Percentiles rank a stretch among this genome's conserved stretches.
These are phyloP conservation scores for Callipepla squamata DNA, from an alignment of 2,113 vertebrate species.

Conservation along the genomic window DNA sequence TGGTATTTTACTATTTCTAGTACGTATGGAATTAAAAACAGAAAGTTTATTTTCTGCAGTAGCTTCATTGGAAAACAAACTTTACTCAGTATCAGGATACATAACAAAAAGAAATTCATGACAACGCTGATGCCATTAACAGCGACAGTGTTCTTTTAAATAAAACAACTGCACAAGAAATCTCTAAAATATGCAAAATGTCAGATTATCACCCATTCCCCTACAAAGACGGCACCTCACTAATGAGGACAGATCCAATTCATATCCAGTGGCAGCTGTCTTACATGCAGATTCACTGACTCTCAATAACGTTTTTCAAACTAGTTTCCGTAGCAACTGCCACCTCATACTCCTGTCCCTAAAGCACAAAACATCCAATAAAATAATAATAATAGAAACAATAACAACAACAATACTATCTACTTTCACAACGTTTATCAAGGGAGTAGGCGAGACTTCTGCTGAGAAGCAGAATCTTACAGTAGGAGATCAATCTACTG, in stretches of 20 bases:
- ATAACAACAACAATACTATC: slow-evolving; percentile 6
- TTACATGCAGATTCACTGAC: slow-evolving; percentile 61
- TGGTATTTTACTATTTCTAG: fast-evolving
- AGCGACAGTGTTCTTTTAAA: background rate
- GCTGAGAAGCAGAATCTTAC: slow-evolving; percentile 24
- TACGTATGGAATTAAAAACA: background rate
- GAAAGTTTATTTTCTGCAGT: background rate
- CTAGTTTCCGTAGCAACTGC: slow-evolving; percentile 75
- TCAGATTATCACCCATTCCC: background rate
- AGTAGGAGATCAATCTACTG: background rate
- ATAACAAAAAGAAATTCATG: background rate
- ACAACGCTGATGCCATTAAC: background rate
- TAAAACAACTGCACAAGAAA: background rate
- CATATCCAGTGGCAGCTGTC: slow-evolving; percentile 65
- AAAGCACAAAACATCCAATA: slow-evolving; percentile 55
- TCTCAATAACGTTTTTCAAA: slow-evolving; percentile 49
- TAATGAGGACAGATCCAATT: slow-evolving; percentile 48
- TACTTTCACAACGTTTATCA: background rate
- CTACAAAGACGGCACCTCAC: background rate
- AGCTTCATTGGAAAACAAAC: background rate
- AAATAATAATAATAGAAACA: slow-evolving; percentile 41
- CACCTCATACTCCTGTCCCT: slow-evolving; percentile 17
- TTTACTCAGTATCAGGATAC: background rate
- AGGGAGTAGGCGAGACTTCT: background rate
- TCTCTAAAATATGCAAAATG: slow-evolving; percentile 7